phyloP scores from a whole-genome alignment of 2,888 invertebrate genomes.

The Capitulum mitella region DNA sequence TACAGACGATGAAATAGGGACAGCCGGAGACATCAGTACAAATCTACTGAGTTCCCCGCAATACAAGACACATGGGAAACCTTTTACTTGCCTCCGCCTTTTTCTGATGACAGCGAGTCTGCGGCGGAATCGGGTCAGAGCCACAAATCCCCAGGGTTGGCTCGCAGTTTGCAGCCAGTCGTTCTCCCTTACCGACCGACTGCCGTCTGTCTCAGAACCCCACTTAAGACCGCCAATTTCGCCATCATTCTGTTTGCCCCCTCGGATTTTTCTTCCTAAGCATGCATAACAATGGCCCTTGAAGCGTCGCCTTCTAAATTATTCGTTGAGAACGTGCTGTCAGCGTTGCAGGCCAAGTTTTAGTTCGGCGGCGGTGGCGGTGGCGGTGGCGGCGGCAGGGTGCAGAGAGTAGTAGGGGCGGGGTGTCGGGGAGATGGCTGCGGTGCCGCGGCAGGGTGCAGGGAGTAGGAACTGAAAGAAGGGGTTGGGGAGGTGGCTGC shows the following conservation, averaged over 20 bases:
- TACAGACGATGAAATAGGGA: background rate
- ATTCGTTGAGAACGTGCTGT: background rate
- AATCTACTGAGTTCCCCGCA: background rate
- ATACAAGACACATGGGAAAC: background rate
- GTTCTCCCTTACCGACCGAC: background rate
- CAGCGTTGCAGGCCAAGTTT: too few relatives aligned
- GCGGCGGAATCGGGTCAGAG: background rate
- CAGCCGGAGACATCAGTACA: too few relatives aligned
- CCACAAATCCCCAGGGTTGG: background rate
- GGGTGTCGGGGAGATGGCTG: too few relatives aligned
- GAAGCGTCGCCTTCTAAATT: conserved; percentile 14
- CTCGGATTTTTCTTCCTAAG: background rate
- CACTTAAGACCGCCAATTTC: background rate
- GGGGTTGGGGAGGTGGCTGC: too few relatives aligned
- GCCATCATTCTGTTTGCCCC: background rate
- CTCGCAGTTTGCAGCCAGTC: background rate
- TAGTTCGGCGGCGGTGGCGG: too few relatives aligned
- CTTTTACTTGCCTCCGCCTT: too few relatives aligned
- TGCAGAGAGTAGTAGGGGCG: too few relatives aligned
- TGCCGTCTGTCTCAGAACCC: too few relatives aligned
- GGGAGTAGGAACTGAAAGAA: too few relatives aligned
- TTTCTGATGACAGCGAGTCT: background rate
- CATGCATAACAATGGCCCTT: conserved; percentile 19
- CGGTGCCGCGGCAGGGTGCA: too few relatives aligned
- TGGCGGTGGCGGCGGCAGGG: too few relatives aligned